Base-by-base conservation (phyloP, 2,888 invertebrate genomes). In the Phengaris alcon region DNA sequence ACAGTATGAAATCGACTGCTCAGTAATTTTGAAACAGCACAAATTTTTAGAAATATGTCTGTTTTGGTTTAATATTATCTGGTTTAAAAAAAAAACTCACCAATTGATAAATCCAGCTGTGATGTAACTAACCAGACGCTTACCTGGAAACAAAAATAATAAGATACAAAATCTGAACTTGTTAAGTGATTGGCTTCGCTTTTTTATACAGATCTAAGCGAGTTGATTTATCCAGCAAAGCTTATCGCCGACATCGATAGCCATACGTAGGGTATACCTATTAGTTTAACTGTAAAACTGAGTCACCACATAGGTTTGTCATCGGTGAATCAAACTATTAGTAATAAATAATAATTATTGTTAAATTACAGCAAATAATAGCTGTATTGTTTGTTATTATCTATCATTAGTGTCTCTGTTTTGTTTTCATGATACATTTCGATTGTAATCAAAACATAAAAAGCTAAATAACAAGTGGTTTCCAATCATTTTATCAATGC, bases 311-410 rank as follows among this genome's bases (percentile, higher is more conserved):
- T 72, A 75, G 73, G 54, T 80, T 76, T 80, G 80, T 82, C 79
- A 81, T 79, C 79, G 77, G 77, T 80, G 79, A 81, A 80, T 82
- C 82, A 79, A 80, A 78, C 74, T 72, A 70, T 75, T 76, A 76
- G 76, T 75, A 77, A 77, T 77, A 75, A 76, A 59, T 76, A 75
- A 75, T 73, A 76, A 64, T 35, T 64, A 13, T 64, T 6, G 64
- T 64, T 44, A 64, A 35, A 64, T 64, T 35, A 64, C 64, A 12
- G 35, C 35, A 72, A 75, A 76, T 77, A 76, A 77, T 51, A n/a
- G 74, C 44, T 64, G 13, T 52, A 35, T 52, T 44, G 54, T 68
- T 44, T 44, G n/a, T 13, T 68, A 52, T 74, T 64, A n/a, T 68
- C 22, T n/a, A 48, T 35, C 35, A 44, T 69, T 69, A 46, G 12